phyloP scores from a whole-genome alignment of 1,140 invertebrate genomes.

The Oncopeltus fasciatus region DNA sequence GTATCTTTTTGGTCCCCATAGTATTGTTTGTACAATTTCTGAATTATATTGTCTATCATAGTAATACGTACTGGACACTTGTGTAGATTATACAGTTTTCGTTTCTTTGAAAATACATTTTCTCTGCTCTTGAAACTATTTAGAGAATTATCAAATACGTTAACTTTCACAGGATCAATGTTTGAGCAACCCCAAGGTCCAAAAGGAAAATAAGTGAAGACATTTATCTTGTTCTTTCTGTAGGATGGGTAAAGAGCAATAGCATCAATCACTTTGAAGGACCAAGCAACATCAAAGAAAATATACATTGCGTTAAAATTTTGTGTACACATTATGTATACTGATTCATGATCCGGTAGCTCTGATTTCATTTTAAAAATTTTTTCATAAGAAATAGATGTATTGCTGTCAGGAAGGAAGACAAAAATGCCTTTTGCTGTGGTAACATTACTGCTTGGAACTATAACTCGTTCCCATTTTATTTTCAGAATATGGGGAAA shows the following conservation, averaged over 20 bases:
- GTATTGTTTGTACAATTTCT: too few relatives aligned
- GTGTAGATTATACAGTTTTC: slow-evolving; percentile 21
- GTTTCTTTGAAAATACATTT: slow-evolving; percentile 19
- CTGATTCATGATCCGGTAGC: slow-evolving; percentile 3
- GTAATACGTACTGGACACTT: slow-evolving; percentile 21
- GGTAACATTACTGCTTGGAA: not conserved
- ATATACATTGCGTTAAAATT: slow-evolving; percentile 9
- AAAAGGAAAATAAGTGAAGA: slow-evolving; percentile 25
- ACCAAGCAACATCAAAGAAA: slow-evolving; percentile 24
- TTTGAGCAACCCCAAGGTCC: slow-evolving; percentile 19
- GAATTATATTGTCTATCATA: too few relatives aligned
- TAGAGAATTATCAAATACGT: slow-evolving; percentile 19
- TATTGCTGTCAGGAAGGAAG: slow-evolving; percentile 14
- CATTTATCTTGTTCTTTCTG: slow-evolving; percentile 19
- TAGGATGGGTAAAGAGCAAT: slow-evolving; percentile 20
- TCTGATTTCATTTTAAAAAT: slow-evolving; percentile 11
- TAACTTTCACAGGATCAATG: slow-evolving; percentile 22
- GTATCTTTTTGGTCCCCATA: too few relatives aligned
- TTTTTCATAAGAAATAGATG: slow-evolving; percentile 15
- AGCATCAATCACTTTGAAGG: slow-evolving; percentile 23
- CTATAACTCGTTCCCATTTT: not conserved
- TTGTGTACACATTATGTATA: slow-evolving; percentile 15
- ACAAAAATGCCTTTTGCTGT: not conserved
- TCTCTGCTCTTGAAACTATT: slow-evolving; percentile 15
- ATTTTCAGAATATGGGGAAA: not conserved